Evolutionary conservation across 2,888 invertebrate genomes (phyloP).

Genomic region (Laspeyria flexula): DNA sequence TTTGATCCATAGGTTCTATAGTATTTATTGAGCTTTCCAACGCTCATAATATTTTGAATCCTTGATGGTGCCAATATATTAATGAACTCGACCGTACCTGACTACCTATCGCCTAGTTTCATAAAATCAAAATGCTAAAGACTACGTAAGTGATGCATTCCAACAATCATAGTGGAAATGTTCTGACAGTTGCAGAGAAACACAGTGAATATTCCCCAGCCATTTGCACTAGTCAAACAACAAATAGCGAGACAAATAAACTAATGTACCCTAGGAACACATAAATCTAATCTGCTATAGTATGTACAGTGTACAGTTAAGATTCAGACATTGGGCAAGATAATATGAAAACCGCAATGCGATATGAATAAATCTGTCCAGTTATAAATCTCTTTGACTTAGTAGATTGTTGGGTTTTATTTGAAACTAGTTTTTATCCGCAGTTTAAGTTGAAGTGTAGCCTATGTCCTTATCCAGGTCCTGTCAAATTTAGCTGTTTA

Average conservation of each 20-base stretch:
- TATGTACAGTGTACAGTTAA: constrained; percentile 11
- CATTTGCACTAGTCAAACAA: constrained; percentile 45
- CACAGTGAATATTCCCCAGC: constrained; percentile 24
- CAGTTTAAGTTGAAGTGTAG: too few relatives aligned
- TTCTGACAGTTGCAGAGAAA: constrained; percentile 18
- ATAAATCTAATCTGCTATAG: constrained; percentile 50
- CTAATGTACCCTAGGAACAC: constrained; percentile 51
- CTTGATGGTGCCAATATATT: too few relatives aligned
- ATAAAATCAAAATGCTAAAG: too few relatives aligned
- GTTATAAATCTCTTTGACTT: constrained; percentile 26
- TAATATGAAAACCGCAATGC: constrained; percentile 30
- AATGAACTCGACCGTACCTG: too few relatives aligned
- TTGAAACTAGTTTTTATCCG: neutral
- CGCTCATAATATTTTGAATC: too few relatives aligned
- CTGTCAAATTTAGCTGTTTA: too few relatives aligned
- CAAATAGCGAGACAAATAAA: constrained; percentile 58
- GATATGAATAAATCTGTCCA: constrained; percentile 28
- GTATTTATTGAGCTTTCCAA: too few relatives aligned
- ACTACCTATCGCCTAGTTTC: too few relatives aligned
- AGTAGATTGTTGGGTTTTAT: constrained; percentile 35
- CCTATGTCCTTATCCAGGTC: too few relatives aligned
- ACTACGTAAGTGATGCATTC: constrained; percentile 44
- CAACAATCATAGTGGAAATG: constrained; percentile 15
- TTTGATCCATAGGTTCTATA: too few relatives aligned
- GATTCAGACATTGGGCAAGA: constrained; percentile 27